Conservation (phyloP, 2,113 vertebrate species). For the Sclerurus mexicanus region DNA sequence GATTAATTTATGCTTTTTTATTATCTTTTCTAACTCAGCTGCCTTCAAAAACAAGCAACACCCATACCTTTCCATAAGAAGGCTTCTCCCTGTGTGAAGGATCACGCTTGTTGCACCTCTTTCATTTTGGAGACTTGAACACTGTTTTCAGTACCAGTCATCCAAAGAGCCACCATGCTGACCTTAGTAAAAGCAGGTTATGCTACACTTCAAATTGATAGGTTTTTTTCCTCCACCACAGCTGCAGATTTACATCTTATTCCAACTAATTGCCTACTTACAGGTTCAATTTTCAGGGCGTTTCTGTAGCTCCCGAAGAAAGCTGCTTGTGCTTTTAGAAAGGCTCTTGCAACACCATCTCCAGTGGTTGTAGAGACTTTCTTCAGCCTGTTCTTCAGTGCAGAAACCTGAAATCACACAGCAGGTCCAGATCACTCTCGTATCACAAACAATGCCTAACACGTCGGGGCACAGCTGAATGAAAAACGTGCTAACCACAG, state of each 20-base stretch:
- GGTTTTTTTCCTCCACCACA: neutral
- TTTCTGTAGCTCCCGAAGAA: slow-evolving; percentile 96
- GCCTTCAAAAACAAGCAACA: neutral
- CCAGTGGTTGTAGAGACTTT: slow-evolving; percentile 94
- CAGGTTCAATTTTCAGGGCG: slow-evolving; percentile 90
- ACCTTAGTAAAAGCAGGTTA: neutral
- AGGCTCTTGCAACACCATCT: slow-evolving; percentile 91
- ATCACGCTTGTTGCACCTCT: neutral
- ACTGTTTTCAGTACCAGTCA: neutral
- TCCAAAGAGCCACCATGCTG: neutral
- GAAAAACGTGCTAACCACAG: neutral
- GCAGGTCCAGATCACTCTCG: neutral
- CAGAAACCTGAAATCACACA: slow-evolving; percentile 81
- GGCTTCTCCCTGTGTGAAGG: neutral
- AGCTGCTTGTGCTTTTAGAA: slow-evolving; percentile 92
- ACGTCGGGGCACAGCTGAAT: neutral
- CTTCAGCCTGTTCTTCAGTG: slow-evolving; percentile 92
- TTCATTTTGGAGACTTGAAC: neutral
- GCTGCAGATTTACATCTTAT: neutral
- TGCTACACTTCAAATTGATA: neutral
- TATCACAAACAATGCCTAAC: neutral
- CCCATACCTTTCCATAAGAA: neutral
- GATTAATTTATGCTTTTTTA: neutral
- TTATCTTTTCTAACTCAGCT: neutral
- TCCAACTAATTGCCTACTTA: slow-evolving; percentile 72